A percentile compares a stretch with the other conserved stretches of the same genome.
These are phyloP conservation scores for Oppia nitens DNA, from an alignment of 1,140 invertebrate genomes.

Conservation along the genomic window DNA sequence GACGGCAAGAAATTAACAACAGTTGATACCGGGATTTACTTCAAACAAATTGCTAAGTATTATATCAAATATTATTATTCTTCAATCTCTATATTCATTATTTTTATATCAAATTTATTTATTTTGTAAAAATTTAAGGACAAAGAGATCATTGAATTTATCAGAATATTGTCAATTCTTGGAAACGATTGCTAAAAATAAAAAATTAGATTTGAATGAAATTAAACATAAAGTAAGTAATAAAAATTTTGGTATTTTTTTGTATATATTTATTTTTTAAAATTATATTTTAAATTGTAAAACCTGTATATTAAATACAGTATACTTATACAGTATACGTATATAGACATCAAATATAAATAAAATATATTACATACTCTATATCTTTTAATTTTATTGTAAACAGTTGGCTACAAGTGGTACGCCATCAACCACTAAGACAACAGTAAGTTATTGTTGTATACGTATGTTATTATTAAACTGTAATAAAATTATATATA, in stretches of 20 bases:
- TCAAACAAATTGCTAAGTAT: constrained; percentile 63
- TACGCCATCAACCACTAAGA: constrained; percentile 37
- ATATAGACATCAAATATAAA: background rate
- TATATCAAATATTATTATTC: background rate
- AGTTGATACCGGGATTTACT: constrained; percentile 70
- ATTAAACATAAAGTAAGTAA: constrained; percentile 49
- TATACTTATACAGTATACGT: too few relatives aligned
- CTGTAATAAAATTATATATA: background rate
- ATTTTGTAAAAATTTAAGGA: constrained; percentile 13
- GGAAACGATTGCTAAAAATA: constrained; percentile 58
- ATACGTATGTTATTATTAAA: background rate
- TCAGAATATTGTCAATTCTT: constrained; percentile 63
- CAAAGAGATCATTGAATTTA: constrained; percentile 25
- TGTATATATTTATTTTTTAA: too few relatives aligned
- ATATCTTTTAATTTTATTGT: background rate
- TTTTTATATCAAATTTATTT: background rate
- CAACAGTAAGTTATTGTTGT: constrained; percentile 16
- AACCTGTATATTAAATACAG: too few relatives aligned
- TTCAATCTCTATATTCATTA: background rate
- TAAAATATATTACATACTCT: background rate
- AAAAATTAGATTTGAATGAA: constrained; percentile 51
- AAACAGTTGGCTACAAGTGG: constrained; percentile 36
- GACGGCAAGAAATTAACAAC: constrained; percentile 73
- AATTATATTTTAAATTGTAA: too few relatives aligned
- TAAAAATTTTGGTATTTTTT: too few relatives aligned